Evolutionary conservation across 2,797 vertebrate genomes (phyloP), one percentile per base, ranked within the genome.

Genomic region (Sebastes taczanowskii): DNA sequence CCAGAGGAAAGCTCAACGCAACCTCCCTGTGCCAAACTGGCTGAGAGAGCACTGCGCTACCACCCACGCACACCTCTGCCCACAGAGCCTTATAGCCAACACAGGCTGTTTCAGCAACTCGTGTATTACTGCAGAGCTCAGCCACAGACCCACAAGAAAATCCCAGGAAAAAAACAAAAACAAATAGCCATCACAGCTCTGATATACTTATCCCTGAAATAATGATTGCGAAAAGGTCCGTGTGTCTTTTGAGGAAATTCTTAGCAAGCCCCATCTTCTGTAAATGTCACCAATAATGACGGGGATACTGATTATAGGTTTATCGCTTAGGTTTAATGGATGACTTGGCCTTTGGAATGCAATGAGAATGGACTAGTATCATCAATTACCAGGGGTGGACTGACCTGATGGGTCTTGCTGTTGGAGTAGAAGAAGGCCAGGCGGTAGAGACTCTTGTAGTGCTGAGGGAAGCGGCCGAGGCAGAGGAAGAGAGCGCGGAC

Each of bases 391-490:
- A 67, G 58, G 14, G 55, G 5, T 18, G 52, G 35, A 80, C 96
- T 96, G 81, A 99, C 98, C 96, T 95, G 96, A 89, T 99, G 97
- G 0, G 96, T 97, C 77, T 94, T 96, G 96, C 98, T 98, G 95
- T 96, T 96, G 8, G 94, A 93, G 80, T 99, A 99, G 69, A 99
- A 97, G 88, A 96, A 98, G 3, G 99, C 98, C 94, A 99, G 90
- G 2, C 98, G 96, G 92, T 99, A 99, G 60, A 99, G 97, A 80
- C 98, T 99, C 95, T 99, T 99, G 93, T 99, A 99, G 95, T 99
- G 99, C 94, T 99, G 99, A 0, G 98, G 98, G 87, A 98, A 99
- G 80, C 98, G 98, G 86, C 97, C 93, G 62, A 99, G 97, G 92
- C 98, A 99, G 65, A 98, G 94, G 87, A 95, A 98, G 77, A 99